Percentiles rank a stretch among this genome's conserved stretches.
Evolutionary conservation across 1,140 invertebrate species (phyloP).

Genomic region (Microvelia longipes): DNA sequence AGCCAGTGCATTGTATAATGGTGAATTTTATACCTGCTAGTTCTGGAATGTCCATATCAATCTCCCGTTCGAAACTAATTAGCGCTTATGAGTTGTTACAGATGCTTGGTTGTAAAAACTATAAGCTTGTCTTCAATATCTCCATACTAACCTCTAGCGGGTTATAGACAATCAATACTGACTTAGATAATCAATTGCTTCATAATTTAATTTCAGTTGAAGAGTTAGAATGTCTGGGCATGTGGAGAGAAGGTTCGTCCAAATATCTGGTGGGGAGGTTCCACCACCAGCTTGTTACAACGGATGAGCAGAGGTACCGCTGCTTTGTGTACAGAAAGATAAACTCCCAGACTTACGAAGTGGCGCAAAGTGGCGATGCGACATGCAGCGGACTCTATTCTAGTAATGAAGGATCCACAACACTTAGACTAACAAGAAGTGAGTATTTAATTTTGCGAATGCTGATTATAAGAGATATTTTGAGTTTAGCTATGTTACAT

Average conservation of each 20-base stretch:
- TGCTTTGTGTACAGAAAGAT: constrained; percentile 48
- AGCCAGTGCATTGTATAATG: no score
- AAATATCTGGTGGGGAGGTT: constrained; percentile 60
- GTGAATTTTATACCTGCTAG: no score
- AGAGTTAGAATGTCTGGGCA: constrained; percentile 62
- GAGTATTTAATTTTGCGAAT: no score
- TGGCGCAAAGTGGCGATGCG: constrained; percentile 66
- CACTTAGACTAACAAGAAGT: constrained; percentile 45
- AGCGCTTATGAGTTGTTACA: no score
- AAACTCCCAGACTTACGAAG: constrained; percentile 33
- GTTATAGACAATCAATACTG: no score
- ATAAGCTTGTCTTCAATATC: no score
- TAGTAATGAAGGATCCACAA: constrained; percentile 44
- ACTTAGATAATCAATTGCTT: no score
- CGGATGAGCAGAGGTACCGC: constrained; percentile 45
- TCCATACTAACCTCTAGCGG: no score
- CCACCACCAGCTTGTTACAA: constrained; percentile 34
- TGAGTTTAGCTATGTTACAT: no score
- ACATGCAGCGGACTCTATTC: constrained; percentile 58
- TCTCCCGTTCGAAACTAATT: no score
- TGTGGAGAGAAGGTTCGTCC: constrained; percentile 71
- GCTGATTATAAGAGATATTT: not conserved
- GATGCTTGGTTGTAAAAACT: no score
- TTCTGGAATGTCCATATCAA: no score
- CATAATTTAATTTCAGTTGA: constrained; percentile 48